Percentiles rank a stretch among this genome's conserved stretches.
Conservation (phyloP, 2,797 vertebrate genomes). For the Carcharodon carcharias region DNA sequence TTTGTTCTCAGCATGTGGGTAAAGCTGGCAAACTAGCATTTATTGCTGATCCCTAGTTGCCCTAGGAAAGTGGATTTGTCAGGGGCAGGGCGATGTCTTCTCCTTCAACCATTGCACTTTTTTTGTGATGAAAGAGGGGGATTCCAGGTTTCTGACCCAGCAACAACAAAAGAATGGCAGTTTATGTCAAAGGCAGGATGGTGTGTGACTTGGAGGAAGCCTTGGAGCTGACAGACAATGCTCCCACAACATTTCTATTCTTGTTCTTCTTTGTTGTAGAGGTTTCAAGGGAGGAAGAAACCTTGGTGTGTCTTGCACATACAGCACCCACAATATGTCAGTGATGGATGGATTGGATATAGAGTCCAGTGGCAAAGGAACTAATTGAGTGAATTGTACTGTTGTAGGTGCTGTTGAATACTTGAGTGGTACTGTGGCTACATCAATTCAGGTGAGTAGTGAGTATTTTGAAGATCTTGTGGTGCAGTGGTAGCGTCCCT, state of each 20-base stretch:
- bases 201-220: not conserved
- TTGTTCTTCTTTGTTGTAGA: not conserved
- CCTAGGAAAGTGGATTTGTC: not conserved
- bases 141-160: not conserved
- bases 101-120: not conserved
- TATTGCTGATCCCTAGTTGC: not conserved
- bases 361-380: not conserved
- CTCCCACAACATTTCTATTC: not conserved
- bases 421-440: not conserved
- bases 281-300: not conserved
- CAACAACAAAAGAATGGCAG: not conserved
- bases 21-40: not conserved
- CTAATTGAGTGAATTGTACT: not conserved
- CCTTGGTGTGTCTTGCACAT: not conserved
- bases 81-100: not conserved
- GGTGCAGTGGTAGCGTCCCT: too few relatives aligned
- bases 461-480: too few relatives aligned
- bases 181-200: too few relatives aligned
- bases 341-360: not conserved
- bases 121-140: not conserved
- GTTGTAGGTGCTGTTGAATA: not conserved
- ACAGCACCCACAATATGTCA: not conserved
- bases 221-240: not conserved
- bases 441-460: not conserved
- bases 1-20: not conserved